A percentile compares a stretch with the other conserved stretches of the same genome.
These are phyloP conservation scores for Graptemys geographica DNA, from an alignment of 2,797 vertebrate genomes.

Conservation along the genomic window DNA sequence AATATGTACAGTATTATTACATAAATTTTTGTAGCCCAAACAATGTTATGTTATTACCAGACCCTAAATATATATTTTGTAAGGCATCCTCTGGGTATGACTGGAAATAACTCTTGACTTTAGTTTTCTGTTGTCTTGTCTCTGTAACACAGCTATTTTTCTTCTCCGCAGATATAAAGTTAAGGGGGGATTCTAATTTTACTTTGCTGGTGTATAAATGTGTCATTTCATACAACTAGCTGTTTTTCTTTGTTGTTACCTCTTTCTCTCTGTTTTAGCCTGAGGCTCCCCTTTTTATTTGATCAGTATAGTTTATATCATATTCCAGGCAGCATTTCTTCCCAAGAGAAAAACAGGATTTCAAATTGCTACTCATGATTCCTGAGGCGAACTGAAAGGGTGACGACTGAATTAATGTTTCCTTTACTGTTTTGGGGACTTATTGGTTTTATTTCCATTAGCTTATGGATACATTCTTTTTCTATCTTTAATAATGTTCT, in stretches of 20 bases:
- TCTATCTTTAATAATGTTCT: constrained; percentile 62
- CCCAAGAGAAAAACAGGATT: constrained; percentile 82
- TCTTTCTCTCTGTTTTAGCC: constrained; percentile 82
- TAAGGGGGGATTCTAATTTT: constrained; percentile 81
- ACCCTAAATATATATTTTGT: constrained; percentile 18
- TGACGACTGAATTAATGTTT: constrained; percentile 80
- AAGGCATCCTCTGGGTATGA: constrained; percentile 45
- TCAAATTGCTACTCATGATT: constrained; percentile 81
- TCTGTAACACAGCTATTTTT: constrained; percentile 73
- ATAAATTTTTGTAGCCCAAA: constrained; percentile 12
- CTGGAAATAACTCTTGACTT: constrained; percentile 63
- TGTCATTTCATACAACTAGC: constrained; percentile 81
- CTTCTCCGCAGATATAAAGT: constrained; percentile 70
- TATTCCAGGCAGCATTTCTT: constrained; percentile 80
- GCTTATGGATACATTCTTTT: constrained; percentile 62
- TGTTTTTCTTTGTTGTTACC: constrained; percentile 85
- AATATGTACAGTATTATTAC: background rate
- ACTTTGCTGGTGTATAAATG: constrained; percentile 79
- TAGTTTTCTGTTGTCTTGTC: constrained; percentile 60
- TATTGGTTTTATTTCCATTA: constrained; percentile 82
- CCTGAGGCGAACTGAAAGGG: constrained; percentile 79
- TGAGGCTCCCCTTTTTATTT: constrained; percentile 82
- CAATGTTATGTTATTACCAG: constrained; percentile 21
- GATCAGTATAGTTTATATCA: constrained; percentile 84
- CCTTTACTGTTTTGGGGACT: constrained; percentile 70